Conservation (phyloP, 1,140 invertebrate genomes). For the Acromyrmex heyeri region DNA sequence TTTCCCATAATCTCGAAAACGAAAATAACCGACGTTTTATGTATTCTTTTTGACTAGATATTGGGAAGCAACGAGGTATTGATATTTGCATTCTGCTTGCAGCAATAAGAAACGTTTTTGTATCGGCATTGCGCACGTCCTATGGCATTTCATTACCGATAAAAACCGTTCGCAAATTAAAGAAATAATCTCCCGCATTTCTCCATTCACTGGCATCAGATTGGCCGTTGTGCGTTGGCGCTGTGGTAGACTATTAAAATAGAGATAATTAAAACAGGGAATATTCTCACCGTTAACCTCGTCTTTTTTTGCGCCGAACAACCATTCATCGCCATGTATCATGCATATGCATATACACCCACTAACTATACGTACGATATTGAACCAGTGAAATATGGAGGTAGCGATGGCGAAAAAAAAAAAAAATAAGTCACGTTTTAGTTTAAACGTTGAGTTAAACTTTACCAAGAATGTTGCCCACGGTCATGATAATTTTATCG, state of each 20-base stretch:
- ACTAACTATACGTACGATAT: slow-evolving; percentile 48
- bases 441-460: slow-evolving; percentile 18
- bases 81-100: slow-evolving; percentile 68
- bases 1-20: slow-evolving; percentile 41
- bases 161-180: slow-evolving; percentile 21
- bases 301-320: slow-evolving; percentile 15
- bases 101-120: slow-evolving; percentile 33
- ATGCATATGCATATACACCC: slow-evolving; percentile 68
- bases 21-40: slow-evolving; percentile 59
- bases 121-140: slow-evolving; percentile 48
- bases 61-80: slow-evolving; percentile 64
- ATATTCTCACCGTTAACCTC: slow-evolving; percentile 14
- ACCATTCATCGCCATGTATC: slow-evolving; percentile 55
- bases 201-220: slow-evolving; percentile 7
- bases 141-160: slow-evolving; percentile 10
- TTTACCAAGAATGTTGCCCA: slow-evolving; percentile 16
- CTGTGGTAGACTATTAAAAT: slow-evolving; percentile 54
- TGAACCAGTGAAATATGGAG: slow-evolving; percentile 20
- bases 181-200: not conserved
- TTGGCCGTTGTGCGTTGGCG: not conserved
- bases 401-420: slow-evolving; percentile 31
- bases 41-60: slow-evolving; percentile 55
- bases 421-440: slow-evolving; percentile 23
- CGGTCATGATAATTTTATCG: slow-evolving; percentile 10
- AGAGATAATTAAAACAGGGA: slow-evolving; percentile 52